Evolutionary conservation across 2,797 vertebrate genomes (phyloP), one percentile per base, ranked within the genome.

Genomic region (Pseudomugil tenellus): DNA sequence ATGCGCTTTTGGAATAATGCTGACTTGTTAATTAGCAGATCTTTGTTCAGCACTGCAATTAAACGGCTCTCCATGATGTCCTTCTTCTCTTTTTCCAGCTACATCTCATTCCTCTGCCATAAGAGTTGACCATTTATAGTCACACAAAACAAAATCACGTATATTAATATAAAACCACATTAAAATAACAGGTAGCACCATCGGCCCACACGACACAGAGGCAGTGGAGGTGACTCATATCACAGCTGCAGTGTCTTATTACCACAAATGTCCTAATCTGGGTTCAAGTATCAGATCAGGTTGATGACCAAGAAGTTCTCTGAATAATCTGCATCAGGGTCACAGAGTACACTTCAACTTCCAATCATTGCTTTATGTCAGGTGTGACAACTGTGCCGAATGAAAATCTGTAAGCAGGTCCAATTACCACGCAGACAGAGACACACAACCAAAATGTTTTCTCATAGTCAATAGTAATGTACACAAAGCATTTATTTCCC

Each of bases 101-200:
- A 12, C 12, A 39, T 39, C 37, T 39, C 16, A 9, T 43, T 21
- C 0, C 8, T n/a, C n/a, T 2, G 2, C 19, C n/a, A 11, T 9
- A 46, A 46, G 19, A 21, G 9, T 21, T 3, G 3, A n/a, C 19
- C 9, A 46, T 8, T 43, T 46, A 8, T 21, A 46, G n/a, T 3
- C 17, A 43, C 41, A n/a, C 41, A 19, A 41, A 41, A 19, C 17
- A 41, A 41, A 41, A 7, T 19, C 5, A 39, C 37, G 17, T 51
- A 28, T 56, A 53, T 52, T 67, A 14, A 66, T 49, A 41, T 23
- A 58, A 74, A 63, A 76, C 67, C 72, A 80, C 84, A 82, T 84
- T 86, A 75, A 79, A 72, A 19, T 81, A 67, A 74, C 71, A 81
- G 83, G 74, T 53, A 77, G 71, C 28, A 58, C 84, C 84, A 72